phyloP scores from a whole-genome alignment of 2,113 vertebrate genomes.

The Urocolius indicus region DNA sequence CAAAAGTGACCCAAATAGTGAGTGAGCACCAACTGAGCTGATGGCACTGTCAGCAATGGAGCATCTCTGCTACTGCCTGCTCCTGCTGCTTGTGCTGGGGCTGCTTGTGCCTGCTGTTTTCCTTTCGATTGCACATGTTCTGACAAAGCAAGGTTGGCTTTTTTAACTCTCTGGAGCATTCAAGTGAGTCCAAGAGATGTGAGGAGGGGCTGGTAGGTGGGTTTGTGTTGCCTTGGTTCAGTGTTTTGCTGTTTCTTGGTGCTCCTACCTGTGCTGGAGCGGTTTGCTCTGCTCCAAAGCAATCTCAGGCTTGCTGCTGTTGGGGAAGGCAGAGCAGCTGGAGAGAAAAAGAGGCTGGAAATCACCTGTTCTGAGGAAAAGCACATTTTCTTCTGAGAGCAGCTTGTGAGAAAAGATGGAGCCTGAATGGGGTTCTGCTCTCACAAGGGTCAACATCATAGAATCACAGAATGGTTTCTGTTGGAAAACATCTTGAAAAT shows the following conservation, averaged over 20 bases:
- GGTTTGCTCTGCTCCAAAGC: neutral
- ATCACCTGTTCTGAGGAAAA: neutral
- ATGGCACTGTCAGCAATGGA: neutral
- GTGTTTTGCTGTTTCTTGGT: neutral
- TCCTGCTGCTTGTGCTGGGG: fast-evolving
- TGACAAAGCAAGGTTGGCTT: neutral
- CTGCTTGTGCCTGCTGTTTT: neutral
- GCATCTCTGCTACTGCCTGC: neutral
- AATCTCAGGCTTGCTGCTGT: neutral
- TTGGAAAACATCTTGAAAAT: no score
- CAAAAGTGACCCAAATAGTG: neutral
- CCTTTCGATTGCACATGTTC: neutral
- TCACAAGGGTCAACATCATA: neutral
- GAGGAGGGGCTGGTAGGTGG: neutral
- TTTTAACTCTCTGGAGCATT: neutral
- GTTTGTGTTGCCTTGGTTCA: neutral
- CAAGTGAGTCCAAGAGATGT: neutral
- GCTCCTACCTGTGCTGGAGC: neutral
- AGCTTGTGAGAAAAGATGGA: neutral
- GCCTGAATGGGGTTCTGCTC: neutral
- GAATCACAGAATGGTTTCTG: no score
- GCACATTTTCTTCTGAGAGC: neutral
- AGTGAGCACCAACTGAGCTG: neutral
- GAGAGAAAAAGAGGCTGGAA: neutral
- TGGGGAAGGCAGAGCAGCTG: neutral